Percentiles rank a stretch among this genome's conserved stretches.
Conservation (phyloP, 1,140 invertebrate genomes). For the Anastatus disparis region DNA sequence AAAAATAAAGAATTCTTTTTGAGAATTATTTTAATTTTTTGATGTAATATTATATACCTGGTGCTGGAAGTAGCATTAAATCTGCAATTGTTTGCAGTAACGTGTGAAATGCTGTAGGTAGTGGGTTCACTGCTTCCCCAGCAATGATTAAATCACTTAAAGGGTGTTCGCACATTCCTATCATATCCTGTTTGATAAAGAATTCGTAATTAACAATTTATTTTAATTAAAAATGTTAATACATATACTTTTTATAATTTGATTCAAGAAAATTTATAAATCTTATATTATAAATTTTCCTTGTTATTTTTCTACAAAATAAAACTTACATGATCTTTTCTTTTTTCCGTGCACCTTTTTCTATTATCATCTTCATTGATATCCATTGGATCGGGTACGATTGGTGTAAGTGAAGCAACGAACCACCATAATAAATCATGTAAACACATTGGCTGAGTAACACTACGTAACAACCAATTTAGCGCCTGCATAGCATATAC, state of each 20-base stretch:
- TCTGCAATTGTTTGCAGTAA: constrained; percentile 92
- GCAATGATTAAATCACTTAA: constrained; percentile 83
- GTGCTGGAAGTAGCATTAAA: constrained; percentile 88
- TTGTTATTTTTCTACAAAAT: too few species aligned
- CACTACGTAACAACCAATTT: constrained; percentile 93
- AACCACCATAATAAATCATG: constrained; percentile 98
- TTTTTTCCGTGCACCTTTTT: constrained; percentile 58
- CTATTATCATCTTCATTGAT: constrained; percentile 67
- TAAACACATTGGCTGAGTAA: constrained; percentile 88
- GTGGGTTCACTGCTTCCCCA: constrained; percentile 80
- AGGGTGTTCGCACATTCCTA: constrained; percentile 82
- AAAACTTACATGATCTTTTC: constrained; percentile 68
- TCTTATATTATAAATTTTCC: too few species aligned
- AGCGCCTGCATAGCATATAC: constrained; percentile 92
- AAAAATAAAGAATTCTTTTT: background rate
- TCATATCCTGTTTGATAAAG: constrained; percentile 69
- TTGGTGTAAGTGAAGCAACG: constrained; percentile 76
- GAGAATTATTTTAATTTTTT: constrained; percentile 3
- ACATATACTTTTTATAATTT: too few species aligned
- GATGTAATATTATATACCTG: constrained; percentile 63
- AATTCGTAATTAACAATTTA: too few species aligned
- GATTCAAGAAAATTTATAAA: too few species aligned
- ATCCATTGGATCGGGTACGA: constrained; percentile 56
- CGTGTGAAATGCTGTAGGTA: constrained; percentile 86
- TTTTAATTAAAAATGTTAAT: too few species aligned